Conservation (phyloP, 1,140 invertebrate species). For the Listronotus oregonensis region DNA sequence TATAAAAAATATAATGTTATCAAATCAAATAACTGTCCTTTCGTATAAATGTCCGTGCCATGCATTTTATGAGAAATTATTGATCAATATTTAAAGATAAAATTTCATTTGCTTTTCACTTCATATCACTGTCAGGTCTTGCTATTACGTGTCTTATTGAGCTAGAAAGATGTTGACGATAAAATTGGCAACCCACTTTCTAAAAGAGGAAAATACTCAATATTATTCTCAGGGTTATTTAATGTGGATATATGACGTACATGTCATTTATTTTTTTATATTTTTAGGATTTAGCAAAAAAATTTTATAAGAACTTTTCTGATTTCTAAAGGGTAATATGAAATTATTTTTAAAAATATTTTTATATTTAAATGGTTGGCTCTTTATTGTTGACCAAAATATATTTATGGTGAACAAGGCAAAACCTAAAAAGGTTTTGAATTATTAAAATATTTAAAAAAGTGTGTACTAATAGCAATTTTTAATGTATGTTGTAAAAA, state of each 20-base stretch:
- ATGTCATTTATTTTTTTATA: slow-evolving; percentile 15
- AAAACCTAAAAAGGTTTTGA: too few species aligned
- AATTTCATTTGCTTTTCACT: slow-evolving; percentile 31
- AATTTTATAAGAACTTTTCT: slow-evolving; percentile 8
- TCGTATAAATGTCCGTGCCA: too few species aligned
- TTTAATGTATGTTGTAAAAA: too few species aligned
- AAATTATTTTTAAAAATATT: too few species aligned
- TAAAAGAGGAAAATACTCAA: slow-evolving; percentile 20
- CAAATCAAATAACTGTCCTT: too few species aligned
- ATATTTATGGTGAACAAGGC: too few species aligned
- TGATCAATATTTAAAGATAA: slow-evolving; percentile 4
- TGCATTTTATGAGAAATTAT: neutral
- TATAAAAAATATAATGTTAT: too few species aligned
- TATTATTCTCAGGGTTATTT: slow-evolving; percentile 21
- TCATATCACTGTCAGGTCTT: slow-evolving; percentile 27
- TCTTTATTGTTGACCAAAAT: too few species aligned
- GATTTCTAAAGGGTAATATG: neutral
- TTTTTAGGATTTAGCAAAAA: slow-evolving; percentile 16
- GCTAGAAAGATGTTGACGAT: slow-evolving; percentile 17
- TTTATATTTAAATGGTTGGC: too few species aligned
- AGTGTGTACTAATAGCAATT: too few species aligned
- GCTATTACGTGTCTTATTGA: slow-evolving; percentile 19
- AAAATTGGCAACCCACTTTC: slow-evolving; percentile 27
- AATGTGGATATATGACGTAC: slow-evolving; percentile 19
- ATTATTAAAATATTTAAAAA: too few species aligned